phyloP scores from a whole-genome alignment of 2,113 vertebrate species.

The Lamprologus callipterus region DNA sequence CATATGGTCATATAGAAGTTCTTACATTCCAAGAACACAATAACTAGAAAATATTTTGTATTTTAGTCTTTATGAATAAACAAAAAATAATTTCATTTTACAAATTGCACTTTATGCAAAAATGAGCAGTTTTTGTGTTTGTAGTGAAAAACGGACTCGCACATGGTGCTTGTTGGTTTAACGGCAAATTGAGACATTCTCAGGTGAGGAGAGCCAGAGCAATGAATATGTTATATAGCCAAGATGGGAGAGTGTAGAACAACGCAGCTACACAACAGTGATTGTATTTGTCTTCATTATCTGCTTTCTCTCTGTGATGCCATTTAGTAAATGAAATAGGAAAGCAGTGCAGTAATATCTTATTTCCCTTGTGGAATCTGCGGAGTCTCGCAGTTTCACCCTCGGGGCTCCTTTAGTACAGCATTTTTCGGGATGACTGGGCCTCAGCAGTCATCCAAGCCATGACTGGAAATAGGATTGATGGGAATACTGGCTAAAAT shows the following conservation, averaged over 20 bases:
- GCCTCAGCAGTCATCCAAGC: not conserved
- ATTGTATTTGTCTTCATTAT: not conserved
- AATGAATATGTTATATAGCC: not conserved
- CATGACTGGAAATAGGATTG: conserved; percentile 20
- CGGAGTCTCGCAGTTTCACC: not conserved
- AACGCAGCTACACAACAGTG: not conserved
- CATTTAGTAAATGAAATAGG: conserved; percentile 2
- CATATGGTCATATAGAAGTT: not conserved
- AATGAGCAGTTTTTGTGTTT: not conserved
- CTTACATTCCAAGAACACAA: not conserved
- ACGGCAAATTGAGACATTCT: not conserved
- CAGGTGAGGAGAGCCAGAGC: not conserved
- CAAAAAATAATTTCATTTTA: fast-evolving
- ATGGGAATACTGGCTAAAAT: conserved; percentile 31
- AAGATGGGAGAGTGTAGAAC: not conserved
- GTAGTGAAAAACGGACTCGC: not conserved
- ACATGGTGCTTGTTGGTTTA: not conserved
- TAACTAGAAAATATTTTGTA: not conserved
- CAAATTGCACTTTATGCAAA: not conserved
- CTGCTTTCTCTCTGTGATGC: not conserved
- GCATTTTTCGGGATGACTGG: conserved; percentile 6
- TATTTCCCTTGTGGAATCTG: not conserved
- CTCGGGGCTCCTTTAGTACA: not conserved
- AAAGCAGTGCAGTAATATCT: not conserved
- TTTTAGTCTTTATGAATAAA: not conserved